phyloP scores from a whole-genome alignment of 2,797 vertebrate species.

The Geotrypetes seraphini region DNA sequence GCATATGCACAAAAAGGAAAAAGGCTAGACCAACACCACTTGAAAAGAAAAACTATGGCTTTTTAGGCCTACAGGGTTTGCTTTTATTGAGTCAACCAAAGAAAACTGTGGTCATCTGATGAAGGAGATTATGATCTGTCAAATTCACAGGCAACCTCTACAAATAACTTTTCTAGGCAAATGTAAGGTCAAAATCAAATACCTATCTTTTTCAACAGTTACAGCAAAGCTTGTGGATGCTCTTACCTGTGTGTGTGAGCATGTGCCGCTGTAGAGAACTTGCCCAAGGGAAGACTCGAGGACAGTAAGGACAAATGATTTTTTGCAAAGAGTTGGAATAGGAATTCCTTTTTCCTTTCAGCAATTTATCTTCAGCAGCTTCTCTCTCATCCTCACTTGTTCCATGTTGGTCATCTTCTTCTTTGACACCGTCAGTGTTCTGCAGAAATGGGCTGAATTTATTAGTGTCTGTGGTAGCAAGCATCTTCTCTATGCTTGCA shows the following conservation, averaged over 20 bases:
- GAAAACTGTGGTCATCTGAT: no score
- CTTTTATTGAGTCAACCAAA: no score
- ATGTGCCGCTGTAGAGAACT: constrained; percentile 89
- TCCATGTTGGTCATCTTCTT: constrained; percentile 47
- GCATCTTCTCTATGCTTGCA: constrained; percentile 92
- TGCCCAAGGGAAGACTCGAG: constrained; percentile 86
- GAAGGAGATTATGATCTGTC: no score
- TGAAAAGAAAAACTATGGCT: no score
- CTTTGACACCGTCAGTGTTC: constrained; percentile 51
- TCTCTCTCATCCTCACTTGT: constrained; percentile 62
- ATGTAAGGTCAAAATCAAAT: no score
- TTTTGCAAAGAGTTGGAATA: constrained; percentile 86
- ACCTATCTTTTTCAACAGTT: no score
- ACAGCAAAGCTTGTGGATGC: no score
- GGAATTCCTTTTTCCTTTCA: constrained; percentile 78
- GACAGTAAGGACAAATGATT: constrained; percentile 86
- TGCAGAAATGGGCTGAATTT: constrained; percentile 90
- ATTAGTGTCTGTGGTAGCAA: constrained; percentile 87
- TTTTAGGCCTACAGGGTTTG: no score
- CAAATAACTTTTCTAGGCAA: no score
- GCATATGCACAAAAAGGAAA: no score
- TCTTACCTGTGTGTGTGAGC: constrained; percentile 87
- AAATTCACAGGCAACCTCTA: no score
- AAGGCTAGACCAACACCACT: no score
- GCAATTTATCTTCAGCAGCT: constrained; percentile 52